Conservation (phyloP, 2,113 vertebrate genomes). For the Rhabdornis inornatus region DNA sequence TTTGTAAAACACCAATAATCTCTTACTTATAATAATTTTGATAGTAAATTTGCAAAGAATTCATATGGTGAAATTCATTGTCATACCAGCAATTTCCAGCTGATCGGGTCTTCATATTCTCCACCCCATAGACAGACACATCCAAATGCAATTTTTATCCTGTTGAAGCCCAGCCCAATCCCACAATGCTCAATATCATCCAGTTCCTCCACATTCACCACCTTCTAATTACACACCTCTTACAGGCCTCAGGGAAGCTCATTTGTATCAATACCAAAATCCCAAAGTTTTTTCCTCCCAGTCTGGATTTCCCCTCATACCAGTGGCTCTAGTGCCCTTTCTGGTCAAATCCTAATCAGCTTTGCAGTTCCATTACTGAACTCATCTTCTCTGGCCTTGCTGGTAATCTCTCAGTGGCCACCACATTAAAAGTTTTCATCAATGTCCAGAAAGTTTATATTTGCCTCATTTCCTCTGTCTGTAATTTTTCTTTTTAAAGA, state of each 20-base stretch:
- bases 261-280: neutral
- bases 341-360: neutral
- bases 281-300: neutral
- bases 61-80: neutral
- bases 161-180: neutral
- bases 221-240: neutral
- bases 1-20: neutral
- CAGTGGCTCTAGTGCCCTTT: neutral
- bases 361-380: neutral
- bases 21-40: neutral
- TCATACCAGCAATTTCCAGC: neutral
- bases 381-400: neutral
- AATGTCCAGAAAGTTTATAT: neutral
- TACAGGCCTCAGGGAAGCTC: neutral
- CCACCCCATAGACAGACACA: accelerated
- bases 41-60: neutral
- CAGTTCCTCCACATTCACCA: neutral
- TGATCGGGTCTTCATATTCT: neutral
- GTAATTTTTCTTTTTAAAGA: neutral
- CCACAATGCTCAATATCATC: neutral
- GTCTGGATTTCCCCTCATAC: neutral
- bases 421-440: neutral
- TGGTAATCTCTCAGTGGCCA: neutral
- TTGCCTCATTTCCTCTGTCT: neutral
- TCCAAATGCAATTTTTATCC: neutral